Percentiles rank a stretch among this genome's conserved stretches.
Conservation (phyloP, 2,888 invertebrate species). For the Pterobdella sp. region DNA sequence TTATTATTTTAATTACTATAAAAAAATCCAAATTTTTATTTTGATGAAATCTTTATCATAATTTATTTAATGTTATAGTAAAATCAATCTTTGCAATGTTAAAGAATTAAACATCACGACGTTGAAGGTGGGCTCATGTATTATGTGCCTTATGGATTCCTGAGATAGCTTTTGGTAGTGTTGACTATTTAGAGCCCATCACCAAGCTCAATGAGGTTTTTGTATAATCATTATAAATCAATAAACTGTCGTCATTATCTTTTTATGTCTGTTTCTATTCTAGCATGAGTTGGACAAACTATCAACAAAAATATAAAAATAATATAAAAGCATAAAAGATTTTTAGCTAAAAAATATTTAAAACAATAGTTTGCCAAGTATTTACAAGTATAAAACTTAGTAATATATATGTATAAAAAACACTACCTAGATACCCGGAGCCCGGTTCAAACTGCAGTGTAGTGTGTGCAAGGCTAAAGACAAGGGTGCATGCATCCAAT, state of each 20-base stretch:
- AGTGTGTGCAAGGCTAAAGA: slow-evolving; percentile 71
- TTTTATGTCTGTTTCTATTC: background rate
- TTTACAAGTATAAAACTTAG: too few species aligned
- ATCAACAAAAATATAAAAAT: too few species aligned
- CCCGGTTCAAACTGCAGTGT: slow-evolving; percentile 87
- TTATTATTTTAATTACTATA: slow-evolving; percentile 7
- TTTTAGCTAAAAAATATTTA: too few species aligned
- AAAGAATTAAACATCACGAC: too few species aligned
- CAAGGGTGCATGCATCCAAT: slow-evolving; percentile 94
- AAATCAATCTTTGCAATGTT: too few species aligned
- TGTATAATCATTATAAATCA: background rate
- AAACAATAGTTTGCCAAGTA: too few species aligned
- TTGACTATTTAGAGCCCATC: slow-evolving; percentile 90
- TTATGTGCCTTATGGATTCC: slow-evolving; percentile 98
- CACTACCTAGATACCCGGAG: slow-evolving; percentile 88
- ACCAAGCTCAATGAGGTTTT: slow-evolving; percentile 76
- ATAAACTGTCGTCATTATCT: background rate
- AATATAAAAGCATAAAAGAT: too few species aligned
- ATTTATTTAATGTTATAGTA: too few species aligned
- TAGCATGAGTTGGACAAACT: too few species aligned
- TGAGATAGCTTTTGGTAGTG: slow-evolving; percentile 83
- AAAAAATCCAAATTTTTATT: background rate
- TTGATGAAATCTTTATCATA: background rate
- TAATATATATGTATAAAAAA: too few species aligned
- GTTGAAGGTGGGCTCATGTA: slow-evolving; percentile 81